A percentile compares a stretch with the other conserved stretches of the same genome.
These are phyloP conservation scores for Temnothorax ravouxi DNA, from an alignment of 2,888 invertebrate species.

Conservation along the genomic window DNA sequence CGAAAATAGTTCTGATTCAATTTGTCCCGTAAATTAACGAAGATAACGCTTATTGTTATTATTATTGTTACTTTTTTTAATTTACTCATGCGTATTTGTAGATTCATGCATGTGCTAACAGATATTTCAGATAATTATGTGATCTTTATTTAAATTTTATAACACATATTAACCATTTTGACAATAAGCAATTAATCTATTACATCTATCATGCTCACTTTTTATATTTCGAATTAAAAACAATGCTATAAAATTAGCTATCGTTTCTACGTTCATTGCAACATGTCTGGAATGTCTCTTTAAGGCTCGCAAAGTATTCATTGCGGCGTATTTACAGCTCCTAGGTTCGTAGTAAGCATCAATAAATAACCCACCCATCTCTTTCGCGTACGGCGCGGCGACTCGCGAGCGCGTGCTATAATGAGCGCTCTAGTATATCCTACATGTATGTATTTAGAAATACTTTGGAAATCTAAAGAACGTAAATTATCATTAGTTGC, in stretches of 20 bases:
- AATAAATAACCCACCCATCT: conserved; percentile 23
- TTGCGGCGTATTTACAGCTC: conserved; percentile 16
- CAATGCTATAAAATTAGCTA: neutral
- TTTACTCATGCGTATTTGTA: neutral
- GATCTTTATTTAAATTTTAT: neutral
- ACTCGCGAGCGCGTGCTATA: neutral
- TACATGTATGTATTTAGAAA: neutral
- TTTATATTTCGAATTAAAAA: neutral
- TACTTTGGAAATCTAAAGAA: conserved; percentile 9
- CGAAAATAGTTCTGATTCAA: conserved; percentile 2
- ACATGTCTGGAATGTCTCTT: neutral
- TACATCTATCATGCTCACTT: too few relatives aligned
- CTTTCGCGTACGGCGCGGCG: neutral
- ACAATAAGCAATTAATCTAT: neutral
- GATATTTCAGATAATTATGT: neutral
- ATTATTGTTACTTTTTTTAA: neutral
- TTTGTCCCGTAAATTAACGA: neutral
- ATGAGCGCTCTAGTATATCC: neutral
- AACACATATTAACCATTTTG: neutral
- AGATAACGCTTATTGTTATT: neutral
- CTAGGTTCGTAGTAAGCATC: conserved; percentile 10
- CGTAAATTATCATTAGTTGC: conserved; percentile 32
- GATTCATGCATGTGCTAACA: neutral
- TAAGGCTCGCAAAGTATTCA: conserved; percentile 10
- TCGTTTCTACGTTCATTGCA: neutral